phyloP scores from a whole-genome alignment of 2,888 invertebrate species.

The Aspidiotus rigidus region DNA sequence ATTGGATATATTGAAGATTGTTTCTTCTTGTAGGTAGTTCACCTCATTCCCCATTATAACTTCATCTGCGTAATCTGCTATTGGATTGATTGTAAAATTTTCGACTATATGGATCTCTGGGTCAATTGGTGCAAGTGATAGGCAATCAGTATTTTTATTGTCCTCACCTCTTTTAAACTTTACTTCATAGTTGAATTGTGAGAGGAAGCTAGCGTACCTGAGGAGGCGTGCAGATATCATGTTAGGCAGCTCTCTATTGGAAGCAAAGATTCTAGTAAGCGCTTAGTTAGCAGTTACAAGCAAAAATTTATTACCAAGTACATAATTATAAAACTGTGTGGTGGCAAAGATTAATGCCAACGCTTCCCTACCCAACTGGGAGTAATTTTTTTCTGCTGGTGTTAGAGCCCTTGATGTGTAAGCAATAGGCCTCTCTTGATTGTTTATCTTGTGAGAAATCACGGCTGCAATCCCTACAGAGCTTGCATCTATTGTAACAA shows the following conservation, averaged over 20 bases:
- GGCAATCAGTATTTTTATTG: too few relatives aligned
- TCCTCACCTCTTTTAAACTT: slow-evolving; percentile 34
- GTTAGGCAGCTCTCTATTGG: slow-evolving; percentile 8
- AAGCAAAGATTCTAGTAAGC: slow-evolving; percentile 19
- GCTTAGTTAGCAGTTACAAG: slow-evolving; percentile 30
- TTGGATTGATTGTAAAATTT: too few relatives aligned
- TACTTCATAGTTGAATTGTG: slow-evolving; percentile 35
- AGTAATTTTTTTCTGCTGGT: slow-evolving; percentile 7
- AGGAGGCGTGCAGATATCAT: slow-evolving; percentile 14
- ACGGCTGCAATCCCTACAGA: too few relatives aligned
- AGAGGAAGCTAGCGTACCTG: not conserved
- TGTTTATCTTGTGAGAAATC: too few relatives aligned
- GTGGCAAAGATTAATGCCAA: slow-evolving; percentile 28
- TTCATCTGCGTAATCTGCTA: not conserved
- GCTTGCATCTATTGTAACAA: too few relatives aligned
- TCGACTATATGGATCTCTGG: too few relatives aligned
- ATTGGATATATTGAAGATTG: too few relatives aligned
- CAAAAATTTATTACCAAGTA: slow-evolving; percentile 19
- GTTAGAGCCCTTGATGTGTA: too few relatives aligned
- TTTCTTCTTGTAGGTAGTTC: too few relatives aligned
- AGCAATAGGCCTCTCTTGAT: too few relatives aligned
- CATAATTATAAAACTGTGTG: slow-evolving; percentile 10
- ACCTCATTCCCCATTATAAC: not conserved
- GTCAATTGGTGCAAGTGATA: too few relatives aligned
- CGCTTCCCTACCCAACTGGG: slow-evolving; percentile 25